Base-by-base conservation (phyloP, 2,797 vertebrate species). In the Mus caroli region DNA sequence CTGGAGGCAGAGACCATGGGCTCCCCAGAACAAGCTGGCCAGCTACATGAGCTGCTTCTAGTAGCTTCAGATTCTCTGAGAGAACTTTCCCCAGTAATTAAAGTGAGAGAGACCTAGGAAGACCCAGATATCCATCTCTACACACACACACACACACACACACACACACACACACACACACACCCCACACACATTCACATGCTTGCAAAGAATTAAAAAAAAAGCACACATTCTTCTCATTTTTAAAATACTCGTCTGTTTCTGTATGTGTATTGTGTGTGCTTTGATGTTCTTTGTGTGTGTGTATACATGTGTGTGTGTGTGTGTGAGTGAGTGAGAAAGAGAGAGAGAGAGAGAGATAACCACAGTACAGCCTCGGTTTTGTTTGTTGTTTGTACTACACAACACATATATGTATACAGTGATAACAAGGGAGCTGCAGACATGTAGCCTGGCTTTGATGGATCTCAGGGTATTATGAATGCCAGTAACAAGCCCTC, bases 371-470 rank as follows among this genome's bases (percentile, higher is more conserved):
- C 20, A 71, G 20, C 8, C 20, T 37, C 28, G 50, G n/a, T 6
- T 86, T 50, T 37, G 1, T 15, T 37, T 60, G 58, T 58, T 46
- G 20, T 10, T n/a, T 84, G n/a, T 1, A 7, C 13, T 17, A 26
- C 15, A 14, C 26, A 26, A 0, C 1, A 15, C 10, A 24, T 31
- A 24, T 0, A 37, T 5, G 1, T 31, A 34, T 9, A 76, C 14
- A n/a, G 46, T 17, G 6, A 69, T 14, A 60, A 75, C n/a, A 78
- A 62, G 14, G 54, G 64, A 60, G 10, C 1, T 24, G 24, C 10
- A 40, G 19, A 26, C 0, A 0, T 1, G 37, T n/a, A 4, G 14
- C 4, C 71, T 7, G 15, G 17, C 17, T 85, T 73, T 69, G 54
- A 56, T 3, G 34, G 34, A 12, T 92, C 6, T 89, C 24, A 19